Conservation (phyloP, 2,888 invertebrate genomes). For the Cyclophora punctaria region DNA sequence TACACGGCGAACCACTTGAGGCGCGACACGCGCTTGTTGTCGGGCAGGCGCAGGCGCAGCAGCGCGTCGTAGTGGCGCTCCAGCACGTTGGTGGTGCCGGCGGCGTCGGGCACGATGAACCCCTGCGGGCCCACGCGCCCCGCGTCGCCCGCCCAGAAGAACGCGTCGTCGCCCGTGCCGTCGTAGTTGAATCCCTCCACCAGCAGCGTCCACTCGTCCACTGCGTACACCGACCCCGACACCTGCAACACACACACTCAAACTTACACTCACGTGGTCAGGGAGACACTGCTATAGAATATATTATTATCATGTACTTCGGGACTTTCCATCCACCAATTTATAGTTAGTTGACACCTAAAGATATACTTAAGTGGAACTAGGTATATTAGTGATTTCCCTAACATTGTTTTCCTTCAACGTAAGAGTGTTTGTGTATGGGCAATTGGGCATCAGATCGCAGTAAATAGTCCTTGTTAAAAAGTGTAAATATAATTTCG, state of each 20-base stretch:
- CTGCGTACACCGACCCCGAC: conserved; percentile 90
- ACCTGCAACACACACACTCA: conserved; percentile 66
- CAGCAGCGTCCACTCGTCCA: conserved; percentile 88
- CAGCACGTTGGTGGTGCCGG: conserved; percentile 90
- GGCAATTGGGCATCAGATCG: too few species aligned
- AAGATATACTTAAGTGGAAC: too few species aligned
- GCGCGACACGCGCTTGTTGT: conserved; percentile 89
- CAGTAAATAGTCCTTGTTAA: too few species aligned
- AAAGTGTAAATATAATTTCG: too few species aligned
- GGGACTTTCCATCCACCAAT: too few species aligned
- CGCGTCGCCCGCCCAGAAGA: conserved; percentile 94
- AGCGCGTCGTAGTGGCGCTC: conserved; percentile 91
- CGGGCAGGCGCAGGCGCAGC: conserved; percentile 86
- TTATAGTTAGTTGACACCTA: too few species aligned
- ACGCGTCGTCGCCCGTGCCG: conserved; percentile 92
- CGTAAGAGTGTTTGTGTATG: too few species aligned
- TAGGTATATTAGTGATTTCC: too few species aligned
- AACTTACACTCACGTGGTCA: too few species aligned
- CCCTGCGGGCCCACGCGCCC: conserved; percentile 92
- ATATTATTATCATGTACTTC: too few species aligned
- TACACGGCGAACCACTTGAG: conserved; percentile 93
- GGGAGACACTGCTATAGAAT: too few species aligned
- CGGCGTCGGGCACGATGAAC: conserved; percentile 91
- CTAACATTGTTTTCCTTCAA: too few species aligned
- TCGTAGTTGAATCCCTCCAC: conserved; percentile 90